These are phyloP conservation scores for Amitus sp. DNA, from an alignment of 2,888 invertebrate species.

Conservation along the genomic window DNA sequence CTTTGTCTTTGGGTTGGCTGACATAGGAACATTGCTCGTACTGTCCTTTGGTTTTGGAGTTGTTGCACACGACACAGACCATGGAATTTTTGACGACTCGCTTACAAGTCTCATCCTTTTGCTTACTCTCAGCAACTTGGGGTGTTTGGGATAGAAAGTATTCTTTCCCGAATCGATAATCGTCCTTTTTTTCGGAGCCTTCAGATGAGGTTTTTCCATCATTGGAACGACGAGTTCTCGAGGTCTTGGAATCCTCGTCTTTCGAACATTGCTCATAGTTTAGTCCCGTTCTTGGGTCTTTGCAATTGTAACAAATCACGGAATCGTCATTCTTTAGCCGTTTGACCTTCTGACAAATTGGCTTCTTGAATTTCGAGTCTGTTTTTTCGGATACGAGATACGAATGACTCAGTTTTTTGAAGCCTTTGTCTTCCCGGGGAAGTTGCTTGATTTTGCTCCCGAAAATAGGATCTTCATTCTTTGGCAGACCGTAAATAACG, in stretches of 20 bases:
- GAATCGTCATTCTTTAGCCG: conserved; percentile 22
- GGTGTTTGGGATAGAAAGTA: conserved; percentile 53
- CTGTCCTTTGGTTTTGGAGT: conserved; percentile 79
- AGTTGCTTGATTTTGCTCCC: conserved; percentile 39
- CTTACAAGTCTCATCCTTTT: conserved; percentile 74
- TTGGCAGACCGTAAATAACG: conserved; percentile 22
- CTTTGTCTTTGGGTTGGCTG: conserved; percentile 73
- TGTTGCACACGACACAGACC: conserved; percentile 80
- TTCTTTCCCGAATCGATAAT: conserved; percentile 61
- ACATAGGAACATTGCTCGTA: conserved; percentile 87
- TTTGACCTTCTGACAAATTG: conserved; percentile 49
- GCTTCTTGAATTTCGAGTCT: conserved; percentile 32
- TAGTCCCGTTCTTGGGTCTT: conserved; percentile 67
- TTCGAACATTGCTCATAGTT: conserved; percentile 70
- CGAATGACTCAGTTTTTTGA: conserved; percentile 45
- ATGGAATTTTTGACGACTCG: conserved; percentile 74
- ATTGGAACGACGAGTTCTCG: conserved; percentile 26
- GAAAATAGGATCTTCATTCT: conserved; percentile 15
- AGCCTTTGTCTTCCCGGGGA: conserved; percentile 46
- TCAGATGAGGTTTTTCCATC: conserved; percentile 15
- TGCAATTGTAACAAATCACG: conserved; percentile 69
- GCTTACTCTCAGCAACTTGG: conserved; percentile 69
- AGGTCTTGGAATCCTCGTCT: conserved; percentile 36
- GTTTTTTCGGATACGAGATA: conserved; percentile 38
- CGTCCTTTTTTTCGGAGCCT: conserved; percentile 54